Conservation (phyloP, 2,797 vertebrate genomes). For the Lacerta agilis region DNA sequence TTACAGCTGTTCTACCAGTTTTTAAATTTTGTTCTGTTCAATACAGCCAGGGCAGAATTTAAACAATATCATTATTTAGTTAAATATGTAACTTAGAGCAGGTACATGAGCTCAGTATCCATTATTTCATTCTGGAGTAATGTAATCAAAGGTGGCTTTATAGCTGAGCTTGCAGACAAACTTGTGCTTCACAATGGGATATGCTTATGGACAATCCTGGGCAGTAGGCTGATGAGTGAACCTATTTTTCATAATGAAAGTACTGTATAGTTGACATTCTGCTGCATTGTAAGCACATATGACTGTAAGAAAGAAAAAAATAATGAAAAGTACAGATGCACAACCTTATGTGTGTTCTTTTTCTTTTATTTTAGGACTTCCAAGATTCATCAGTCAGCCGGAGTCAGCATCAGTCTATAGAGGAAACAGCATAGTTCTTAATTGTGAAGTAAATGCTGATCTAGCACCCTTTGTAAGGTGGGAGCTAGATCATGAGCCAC, state of each 20-base stretch:
- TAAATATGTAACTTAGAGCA: background rate
- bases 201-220: no score
- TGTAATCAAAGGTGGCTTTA: background rate
- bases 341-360: background rate
- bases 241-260: background rate
- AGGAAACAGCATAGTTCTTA: constrained; percentile 85
- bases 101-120: background rate
- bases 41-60: no score
- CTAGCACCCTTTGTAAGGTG: constrained; percentile 87
- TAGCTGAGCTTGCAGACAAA: background rate
- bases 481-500: constrained; percentile 86
- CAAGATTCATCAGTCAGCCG: constrained; percentile 88
- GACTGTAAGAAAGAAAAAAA: background rate
- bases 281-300: background rate
- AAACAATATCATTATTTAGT: background rate
- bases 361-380: constrained; percentile 81
- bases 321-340: background rate
- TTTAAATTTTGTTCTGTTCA: background rate
- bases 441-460: constrained; percentile 89
- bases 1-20: background rate
- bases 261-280: background rate
- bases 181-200: background rate
- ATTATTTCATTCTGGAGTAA: background rate
- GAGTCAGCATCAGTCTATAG: constrained; percentile 74
- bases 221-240: background rate